phyloP scores from a whole-genome alignment of 2,888 invertebrate species.

The Parnassius orleans region DNA sequence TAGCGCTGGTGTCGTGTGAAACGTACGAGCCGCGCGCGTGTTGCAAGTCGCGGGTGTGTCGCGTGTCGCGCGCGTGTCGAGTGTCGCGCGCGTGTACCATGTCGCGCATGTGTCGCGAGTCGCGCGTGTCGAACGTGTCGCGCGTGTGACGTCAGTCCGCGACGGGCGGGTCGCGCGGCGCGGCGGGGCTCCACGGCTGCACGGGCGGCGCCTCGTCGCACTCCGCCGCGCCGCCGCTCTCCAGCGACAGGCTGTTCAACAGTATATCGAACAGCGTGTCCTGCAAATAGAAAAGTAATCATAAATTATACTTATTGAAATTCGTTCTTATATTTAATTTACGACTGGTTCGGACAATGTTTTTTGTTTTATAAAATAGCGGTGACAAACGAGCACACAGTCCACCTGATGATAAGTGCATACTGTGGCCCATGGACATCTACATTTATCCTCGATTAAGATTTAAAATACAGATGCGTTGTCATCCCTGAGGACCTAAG shows the following conservation, averaged over 20 bases:
- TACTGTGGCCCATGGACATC: too few species aligned
- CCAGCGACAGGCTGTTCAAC: conserved; percentile 62
- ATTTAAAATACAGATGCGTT: too few species aligned
- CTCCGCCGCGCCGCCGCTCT: conserved; percentile 38
- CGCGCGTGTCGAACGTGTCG: conserved; percentile 28
- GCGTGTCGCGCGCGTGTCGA: neutral
- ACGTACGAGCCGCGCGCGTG: conserved; percentile 26
- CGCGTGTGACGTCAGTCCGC: conserved; percentile 28
- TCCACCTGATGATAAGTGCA: too few species aligned
- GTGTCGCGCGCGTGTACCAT: conserved; percentile 22
- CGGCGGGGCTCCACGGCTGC: conserved; percentile 62
- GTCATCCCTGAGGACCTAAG: too few species aligned
- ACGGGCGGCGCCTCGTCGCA: conserved; percentile 51
- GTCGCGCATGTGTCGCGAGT: conserved; percentile 5
- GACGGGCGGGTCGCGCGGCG: conserved; percentile 32
- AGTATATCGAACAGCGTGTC: conserved; percentile 73
- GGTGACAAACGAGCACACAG: too few species aligned
- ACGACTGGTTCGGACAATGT: too few species aligned
- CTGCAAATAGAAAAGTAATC: conserved; percentile 37
- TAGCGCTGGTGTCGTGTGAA: conserved; percentile 1
- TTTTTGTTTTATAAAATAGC: too few species aligned
- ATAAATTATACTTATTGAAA: too few species aligned
- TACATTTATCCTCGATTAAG: too few species aligned
- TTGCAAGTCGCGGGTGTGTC: neutral
- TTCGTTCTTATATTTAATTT: too few species aligned